A percentile compares a stretch with the other conserved stretches of the same genome.
phyloP scores from a whole-genome alignment of 2,113 vertebrate genomes.

The Athene noctua region DNA sequence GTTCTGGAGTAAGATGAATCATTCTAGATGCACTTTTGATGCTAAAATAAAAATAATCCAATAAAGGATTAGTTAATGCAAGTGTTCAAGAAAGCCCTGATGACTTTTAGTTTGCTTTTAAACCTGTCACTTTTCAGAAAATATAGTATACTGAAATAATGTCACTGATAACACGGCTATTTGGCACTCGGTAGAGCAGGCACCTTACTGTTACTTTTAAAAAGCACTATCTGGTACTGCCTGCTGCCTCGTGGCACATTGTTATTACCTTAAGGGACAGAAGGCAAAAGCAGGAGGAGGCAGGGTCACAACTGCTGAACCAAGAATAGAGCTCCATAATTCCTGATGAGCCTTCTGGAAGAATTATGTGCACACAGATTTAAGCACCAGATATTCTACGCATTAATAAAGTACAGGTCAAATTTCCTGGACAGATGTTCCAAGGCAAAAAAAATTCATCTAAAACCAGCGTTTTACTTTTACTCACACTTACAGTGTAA shows the following conservation, averaged over 20 bases:
- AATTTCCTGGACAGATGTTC: neutral
- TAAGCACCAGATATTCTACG: neutral
- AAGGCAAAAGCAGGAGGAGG: neutral
- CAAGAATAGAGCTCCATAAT: neutral
- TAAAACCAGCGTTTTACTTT: neutral
- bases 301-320: neutral
- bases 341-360: neutral
- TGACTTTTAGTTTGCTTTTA: neutral
- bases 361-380: neutral
- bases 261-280: neutral
- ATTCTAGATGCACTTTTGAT: neutral
- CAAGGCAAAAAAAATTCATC: neutral
- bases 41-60: neutral
- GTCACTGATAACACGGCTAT: neutral
- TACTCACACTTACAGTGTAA: neutral
- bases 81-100: neutral
- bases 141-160: neutral
- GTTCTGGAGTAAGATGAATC: neutral
- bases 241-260: neutral
- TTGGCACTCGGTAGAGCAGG: neutral
- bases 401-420: neutral
- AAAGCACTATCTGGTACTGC: neutral
- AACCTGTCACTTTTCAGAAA: neutral
- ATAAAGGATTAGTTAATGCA: neutral
- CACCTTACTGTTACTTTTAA: neutral